Evolutionary conservation across 2,888 invertebrate genomes (phyloP).

Genomic region (Dichetophora obliterata): DNA sequence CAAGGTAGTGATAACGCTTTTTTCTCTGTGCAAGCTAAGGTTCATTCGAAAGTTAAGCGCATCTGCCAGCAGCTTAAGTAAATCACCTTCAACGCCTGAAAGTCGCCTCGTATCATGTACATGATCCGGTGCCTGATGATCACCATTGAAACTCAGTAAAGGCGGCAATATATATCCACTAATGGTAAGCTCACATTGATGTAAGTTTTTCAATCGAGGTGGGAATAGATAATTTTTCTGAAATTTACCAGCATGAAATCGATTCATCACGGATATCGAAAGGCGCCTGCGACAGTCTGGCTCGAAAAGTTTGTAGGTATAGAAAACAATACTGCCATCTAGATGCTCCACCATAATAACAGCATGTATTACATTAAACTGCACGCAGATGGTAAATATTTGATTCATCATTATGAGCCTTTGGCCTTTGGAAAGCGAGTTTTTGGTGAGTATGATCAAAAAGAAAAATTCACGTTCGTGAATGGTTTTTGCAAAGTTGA

Average conservation of each 20-base stretch:
- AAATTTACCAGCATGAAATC: slow-evolving; percentile 42
- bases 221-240: slow-evolving; percentile 49
- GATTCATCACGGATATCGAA: slow-evolving; percentile 46
- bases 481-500: neutral
- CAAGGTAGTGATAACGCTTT: slow-evolving; percentile 46
- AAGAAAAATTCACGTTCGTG: slow-evolving; percentile 31
- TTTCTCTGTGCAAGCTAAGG: slow-evolving; percentile 47
- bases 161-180: slow-evolving; percentile 54
- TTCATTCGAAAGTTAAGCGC: slow-evolving; percentile 53
- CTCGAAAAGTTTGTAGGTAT: neutral
- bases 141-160: slow-evolving; percentile 52
- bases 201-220: slow-evolving; percentile 43
- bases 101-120: slow-evolving; percentile 47
- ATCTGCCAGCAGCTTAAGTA: slow-evolving; percentile 53
- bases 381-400: slow-evolving; percentile 11
- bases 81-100: slow-evolving; percentile 57
- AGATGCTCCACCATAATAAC: slow-evolving; percentile 3
- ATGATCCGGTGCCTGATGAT: slow-evolving; percentile 43
- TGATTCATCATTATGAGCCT: neutral
- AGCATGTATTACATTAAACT: slow-evolving; percentile 19
- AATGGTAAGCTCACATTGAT: slow-evolving; percentile 51
- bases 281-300: slow-evolving; percentile 37
- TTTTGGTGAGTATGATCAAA: slow-evolving; percentile 23
- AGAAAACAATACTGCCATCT: slow-evolving; percentile 4
- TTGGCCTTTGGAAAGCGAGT: neutral